A percentile compares a stretch with the other conserved stretches of the same genome.
These are phyloP conservation scores for Leptestheria dahalacensis DNA, from an alignment of 1,140 invertebrate genomes.

Conservation along the genomic window DNA sequence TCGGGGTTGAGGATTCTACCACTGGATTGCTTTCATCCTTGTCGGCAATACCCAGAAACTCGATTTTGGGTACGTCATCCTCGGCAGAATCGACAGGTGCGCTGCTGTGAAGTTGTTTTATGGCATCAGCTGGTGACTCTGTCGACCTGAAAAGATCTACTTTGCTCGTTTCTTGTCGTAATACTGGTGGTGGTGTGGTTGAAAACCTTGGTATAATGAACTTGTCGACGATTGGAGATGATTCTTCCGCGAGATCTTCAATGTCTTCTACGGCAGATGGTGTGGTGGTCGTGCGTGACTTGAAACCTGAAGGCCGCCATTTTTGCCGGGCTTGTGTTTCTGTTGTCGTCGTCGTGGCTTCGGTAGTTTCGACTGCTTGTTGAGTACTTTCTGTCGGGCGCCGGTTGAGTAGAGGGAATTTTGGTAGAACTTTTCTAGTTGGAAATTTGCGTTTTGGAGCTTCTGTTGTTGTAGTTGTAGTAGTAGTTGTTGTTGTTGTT, in stretches of 20 bases:
- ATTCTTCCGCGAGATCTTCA: background rate
- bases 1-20: background rate
- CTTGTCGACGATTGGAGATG: background rate
- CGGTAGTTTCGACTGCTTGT: background rate
- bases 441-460: background rate
- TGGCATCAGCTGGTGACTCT: background rate
- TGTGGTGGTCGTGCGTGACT: background rate
- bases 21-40: background rate
- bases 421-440: background rate
- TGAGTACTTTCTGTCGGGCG: background rate
- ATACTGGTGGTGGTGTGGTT: background rate
- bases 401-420: background rate
- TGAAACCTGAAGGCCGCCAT: background rate
- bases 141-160: background rate
- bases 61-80: background rate
- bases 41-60: background rate
- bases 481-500: background rate
- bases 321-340: background rate
- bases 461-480: background rate
- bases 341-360: background rate
- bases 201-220: no score
- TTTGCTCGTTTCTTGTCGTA: background rate
- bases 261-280: background rate
- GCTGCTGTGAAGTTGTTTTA: background rate
- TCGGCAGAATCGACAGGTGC: background rate